Conservation (phyloP, 2,888 invertebrate species). For the Oegoconia quadripuncta region DNA sequence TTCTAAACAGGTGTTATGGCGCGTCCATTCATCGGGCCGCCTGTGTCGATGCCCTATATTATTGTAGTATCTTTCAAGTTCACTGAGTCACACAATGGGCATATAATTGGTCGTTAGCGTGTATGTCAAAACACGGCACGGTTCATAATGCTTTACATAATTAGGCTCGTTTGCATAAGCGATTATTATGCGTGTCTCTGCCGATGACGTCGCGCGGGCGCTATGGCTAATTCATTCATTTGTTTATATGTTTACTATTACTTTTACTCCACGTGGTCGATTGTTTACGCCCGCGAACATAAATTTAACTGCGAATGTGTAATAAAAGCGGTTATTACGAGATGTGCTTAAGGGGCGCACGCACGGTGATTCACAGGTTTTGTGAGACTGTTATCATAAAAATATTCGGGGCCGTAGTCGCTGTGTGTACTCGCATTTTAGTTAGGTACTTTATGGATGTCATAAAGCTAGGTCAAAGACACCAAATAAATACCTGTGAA, state of each 20-base stretch:
- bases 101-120: conserved; percentile 70
- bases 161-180: conserved; percentile 73
- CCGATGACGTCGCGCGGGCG: conserved; percentile 54
- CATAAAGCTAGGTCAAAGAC: too few species aligned
- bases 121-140: conserved; percentile 67
- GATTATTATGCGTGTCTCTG: conserved; percentile 74
- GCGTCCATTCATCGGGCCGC: conserved; percentile 42
- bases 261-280: conserved; percentile 68
- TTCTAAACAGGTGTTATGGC: conserved; percentile 64
- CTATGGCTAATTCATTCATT: conserved; percentile 71
- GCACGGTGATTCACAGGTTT: conserved; percentile 7
- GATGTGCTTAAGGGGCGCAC: conserved; percentile 19
- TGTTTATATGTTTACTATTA: conserved; percentile 70
- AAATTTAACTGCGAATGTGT: conserved; percentile 57
- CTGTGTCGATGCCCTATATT: conserved; percentile 74
- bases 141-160: conserved; percentile 73
- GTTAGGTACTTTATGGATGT: too few species aligned
- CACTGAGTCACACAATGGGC: conserved; percentile 70
- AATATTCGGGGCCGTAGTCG: neutral
- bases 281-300: conserved; percentile 57
- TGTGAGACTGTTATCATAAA: conserved; percentile 1
- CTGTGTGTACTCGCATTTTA: too few species aligned
- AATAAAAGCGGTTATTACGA: conserved; percentile 54
- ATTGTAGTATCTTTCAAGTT: conserved; percentile 69
- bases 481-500: too few species aligned